phyloP scores from a whole-genome alignment of 2,113 vertebrate genomes.

The Gallinago paraguaiae region DNA sequence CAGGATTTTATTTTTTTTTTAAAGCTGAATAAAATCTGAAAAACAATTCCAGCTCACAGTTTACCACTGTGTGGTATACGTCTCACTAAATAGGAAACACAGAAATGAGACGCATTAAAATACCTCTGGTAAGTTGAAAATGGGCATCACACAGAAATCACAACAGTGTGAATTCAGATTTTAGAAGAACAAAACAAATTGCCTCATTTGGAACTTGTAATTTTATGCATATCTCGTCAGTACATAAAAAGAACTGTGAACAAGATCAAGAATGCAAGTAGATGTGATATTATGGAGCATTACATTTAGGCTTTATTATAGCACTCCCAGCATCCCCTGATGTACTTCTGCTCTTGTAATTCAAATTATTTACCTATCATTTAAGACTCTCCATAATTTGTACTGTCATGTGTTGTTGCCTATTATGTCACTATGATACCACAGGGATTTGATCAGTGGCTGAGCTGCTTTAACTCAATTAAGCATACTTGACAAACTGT shows the following conservation, averaged over 20 bases:
- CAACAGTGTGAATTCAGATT: not conserved
- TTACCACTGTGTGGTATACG: not conserved
- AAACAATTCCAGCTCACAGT: not conserved
- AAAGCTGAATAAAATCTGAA: not conserved
- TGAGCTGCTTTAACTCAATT: slow-evolving; percentile 58
- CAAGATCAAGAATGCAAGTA: not conserved
- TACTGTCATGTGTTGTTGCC: slow-evolving; percentile 28
- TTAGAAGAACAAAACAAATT: not conserved
- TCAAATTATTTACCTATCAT: slow-evolving; percentile 36
- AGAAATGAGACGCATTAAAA: not conserved
- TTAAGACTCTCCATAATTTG: slow-evolving; percentile 14
- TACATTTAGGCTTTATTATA: slow-evolving; percentile 1
- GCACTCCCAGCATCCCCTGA: not conserved
- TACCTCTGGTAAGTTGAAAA: not conserved
- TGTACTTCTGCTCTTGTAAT: slow-evolving; percentile 8
- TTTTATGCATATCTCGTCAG: not conserved
- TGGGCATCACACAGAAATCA: not conserved
- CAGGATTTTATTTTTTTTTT: not conserved
- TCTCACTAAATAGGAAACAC: not conserved
- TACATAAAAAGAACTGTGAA: not conserved
- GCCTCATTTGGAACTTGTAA: not conserved
- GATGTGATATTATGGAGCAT: not conserved
- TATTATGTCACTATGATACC: slow-evolving; percentile 22
- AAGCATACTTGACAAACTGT: slow-evolving; percentile 42
- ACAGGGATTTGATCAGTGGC: slow-evolving; percentile 43